Base-by-base conservation (phyloP, 2,888 invertebrate genomes). In the Eupithecia pulchellata region DNA sequence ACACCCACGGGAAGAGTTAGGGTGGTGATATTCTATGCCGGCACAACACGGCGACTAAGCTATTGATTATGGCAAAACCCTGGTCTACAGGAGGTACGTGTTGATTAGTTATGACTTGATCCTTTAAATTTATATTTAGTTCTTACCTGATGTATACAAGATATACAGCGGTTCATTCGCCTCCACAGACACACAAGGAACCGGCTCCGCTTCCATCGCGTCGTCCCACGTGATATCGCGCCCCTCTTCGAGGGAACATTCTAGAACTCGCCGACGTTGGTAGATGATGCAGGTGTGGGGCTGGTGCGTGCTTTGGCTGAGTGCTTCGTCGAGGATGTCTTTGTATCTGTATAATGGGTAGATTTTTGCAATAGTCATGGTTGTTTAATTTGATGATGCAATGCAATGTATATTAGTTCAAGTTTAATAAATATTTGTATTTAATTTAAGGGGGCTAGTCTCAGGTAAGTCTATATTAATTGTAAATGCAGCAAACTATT, bases 81-180 rank as follows among this genome's bases (percentile, higher is more conserved):
- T n/a, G n/a, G n/a, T n/a, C n/a, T n/a, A n/a, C n/a, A n/a, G n/a
- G n/a, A n/a, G n/a, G n/a, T n/a, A n/a, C n/a, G n/a, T n/a, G 36
- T 36, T 36, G 2, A 14, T 4, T 36, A 36, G 17, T 36, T 36
- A 14, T 17, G 36, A 9, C 32, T 6, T 32, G 42, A n/a, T n/a
- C n/a, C n/a, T n/a, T n/a, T n/a, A n/a, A n/a, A n/a, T n/a, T n/a
- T n/a, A n/a, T n/a, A 42, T 42, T 39, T 42, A 2, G n/a, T 42
- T 42, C 30, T 80, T 77, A 94, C 98, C 98, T 3, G 99, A 99
- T 0, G 99, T 99, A 85, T 99, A 99, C 5, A 99, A 94, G 73
- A 99, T 97, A 83, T 99, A 99, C 13, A 99, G 90, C 0, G 99
- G 98, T 81, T 98, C 97, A 81, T 97, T 98, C 1, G 99, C 97